A percentile compares a stretch with the other conserved stretches of the same genome.
Evolutionary conservation across 1,140 invertebrate species (phyloP).

Genomic region (Cotesia typhae): DNA sequence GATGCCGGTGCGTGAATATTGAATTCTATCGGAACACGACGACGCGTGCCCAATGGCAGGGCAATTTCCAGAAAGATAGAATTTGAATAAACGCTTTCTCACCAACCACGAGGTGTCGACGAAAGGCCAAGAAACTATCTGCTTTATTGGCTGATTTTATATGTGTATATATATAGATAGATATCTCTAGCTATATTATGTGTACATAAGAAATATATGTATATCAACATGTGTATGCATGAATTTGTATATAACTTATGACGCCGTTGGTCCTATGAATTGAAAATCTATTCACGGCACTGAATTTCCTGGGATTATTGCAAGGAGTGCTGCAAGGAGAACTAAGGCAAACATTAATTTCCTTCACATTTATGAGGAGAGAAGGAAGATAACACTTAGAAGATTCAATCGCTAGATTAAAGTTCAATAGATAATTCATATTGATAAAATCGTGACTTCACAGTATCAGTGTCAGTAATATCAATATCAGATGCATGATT

Average conservation of each 20-base stretch:
- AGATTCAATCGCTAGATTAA: slow-evolving; percentile 50
- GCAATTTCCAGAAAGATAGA: slow-evolving; percentile 36
- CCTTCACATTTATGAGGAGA: neutral
- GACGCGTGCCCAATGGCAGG: slow-evolving; percentile 23
- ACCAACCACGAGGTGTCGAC: neutral
- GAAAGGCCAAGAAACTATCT: slow-evolving; percentile 3
- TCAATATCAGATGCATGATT: too few relatives aligned
- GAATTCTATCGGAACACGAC: slow-evolving; percentile 29
- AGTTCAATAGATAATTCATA: slow-evolving; percentile 17
- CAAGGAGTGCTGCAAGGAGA: neutral
- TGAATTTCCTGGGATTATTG: slow-evolving; percentile 18
- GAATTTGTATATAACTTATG: too few relatives aligned
- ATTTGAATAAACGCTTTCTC: slow-evolving; percentile 29
- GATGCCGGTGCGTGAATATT: slow-evolving; percentile 29
- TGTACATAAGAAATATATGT: neutral
- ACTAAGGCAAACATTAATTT: slow-evolving; percentile 20
- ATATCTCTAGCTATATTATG: neutral
- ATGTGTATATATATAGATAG: slow-evolving; percentile 4
- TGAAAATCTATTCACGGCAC: slow-evolving; percentile 16
- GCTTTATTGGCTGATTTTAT: slow-evolving; percentile 1
- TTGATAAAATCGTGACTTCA: too few relatives aligned
- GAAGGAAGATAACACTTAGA: neutral
- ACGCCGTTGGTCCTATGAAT: neutral
- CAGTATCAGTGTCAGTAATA: too few relatives aligned
- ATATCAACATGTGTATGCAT: slow-evolving; percentile 1